These are phyloP conservation scores for Epizoanthus stellaris DNA, from an alignment of 92 coral and sea anemone species.

Conservation along the genomic window DNA sequence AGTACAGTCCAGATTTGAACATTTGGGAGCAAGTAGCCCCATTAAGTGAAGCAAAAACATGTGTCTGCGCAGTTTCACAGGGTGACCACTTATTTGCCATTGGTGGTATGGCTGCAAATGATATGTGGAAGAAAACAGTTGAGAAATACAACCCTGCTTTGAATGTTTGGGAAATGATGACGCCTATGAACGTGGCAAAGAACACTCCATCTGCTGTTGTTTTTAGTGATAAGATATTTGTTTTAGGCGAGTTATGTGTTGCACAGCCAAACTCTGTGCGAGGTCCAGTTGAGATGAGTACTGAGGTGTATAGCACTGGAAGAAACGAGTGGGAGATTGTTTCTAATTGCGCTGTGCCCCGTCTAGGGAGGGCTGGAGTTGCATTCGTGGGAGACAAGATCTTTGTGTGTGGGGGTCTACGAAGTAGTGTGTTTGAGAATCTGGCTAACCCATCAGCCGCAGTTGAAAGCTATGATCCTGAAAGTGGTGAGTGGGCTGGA, in stretches of 20 bases:
- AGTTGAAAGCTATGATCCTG: neutral
- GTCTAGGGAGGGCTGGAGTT: neutral
- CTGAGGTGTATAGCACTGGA: neutral
- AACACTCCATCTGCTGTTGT: neutral
- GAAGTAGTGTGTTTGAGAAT: neutral
- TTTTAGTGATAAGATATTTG: neutral
- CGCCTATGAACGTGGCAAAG: neutral
- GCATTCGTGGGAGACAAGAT: neutral
- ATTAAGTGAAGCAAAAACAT: neutral
- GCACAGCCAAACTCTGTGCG: constrained; percentile 5
- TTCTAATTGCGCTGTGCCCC: neutral
- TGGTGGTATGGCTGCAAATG: constrained; percentile 8
- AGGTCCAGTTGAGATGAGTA: neutral
- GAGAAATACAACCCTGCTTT: neutral
- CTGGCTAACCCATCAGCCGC: neutral
- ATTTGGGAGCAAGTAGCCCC: constrained; percentile 1
- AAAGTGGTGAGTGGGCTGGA: neutral
- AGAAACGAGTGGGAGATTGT: constrained; percentile 6
- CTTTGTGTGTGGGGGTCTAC: neutral
- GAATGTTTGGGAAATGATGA: neutral
- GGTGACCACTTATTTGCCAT: constrained; percentile 2
- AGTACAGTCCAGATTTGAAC: neutral
- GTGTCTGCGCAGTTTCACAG: neutral
- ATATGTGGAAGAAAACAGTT: constrained; percentile 2
- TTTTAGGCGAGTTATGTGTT: neutral